Base-by-base conservation (phyloP, 2,797 vertebrate species). In the Nyctalus aviator region DNA sequence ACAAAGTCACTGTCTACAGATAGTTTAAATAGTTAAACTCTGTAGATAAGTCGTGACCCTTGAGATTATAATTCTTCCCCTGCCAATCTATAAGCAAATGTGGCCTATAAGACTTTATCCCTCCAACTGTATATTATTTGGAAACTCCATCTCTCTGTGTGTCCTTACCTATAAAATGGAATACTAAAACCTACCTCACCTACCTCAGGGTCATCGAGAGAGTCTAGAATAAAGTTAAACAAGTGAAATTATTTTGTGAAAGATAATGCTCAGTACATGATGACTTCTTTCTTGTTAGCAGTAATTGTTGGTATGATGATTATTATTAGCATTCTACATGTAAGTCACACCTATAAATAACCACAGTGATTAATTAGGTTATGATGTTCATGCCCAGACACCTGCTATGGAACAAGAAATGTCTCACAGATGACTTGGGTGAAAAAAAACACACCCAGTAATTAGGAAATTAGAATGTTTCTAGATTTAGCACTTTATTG, bases 401-500 rank as follows among this genome's bases (percentile, higher is more conserved):
- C 27, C 72, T 94, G 86, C 30, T 71, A 64, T 23, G 44, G 77
- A 84, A 88, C 11, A 83, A 91, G 68, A 92, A 88, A 66, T 37
- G 13, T 50, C 46, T 96, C 91, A 94, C 57, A 73, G 84, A 91
- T 88, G 81, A 94, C 73, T 77, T 48, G 13, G 62, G 76, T 4
- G 17, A 32, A 0, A 6, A 17, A 27, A 17, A 35, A 44, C 44
- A 44, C 44, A 44, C 4, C 55, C 35, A 82, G 35, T 62, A 55
- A 92, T 84, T 50, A 87, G 23, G 69, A 86, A 94, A 48, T 20
- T 79, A 90, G 35, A 94, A 78, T 94, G 41, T 89, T 96, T 92
- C 90, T 71, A 85, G 87, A 95, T 87, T 87, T 84, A 94, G 46
- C 30, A 76, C 84, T 92, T 90, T 92, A 20, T 92, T 89, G 84